Percentiles rank a stretch among this genome's conserved stretches.
phyloP scores from a whole-genome alignment of 2,888 invertebrate genomes.

The Nomada flava region DNA sequence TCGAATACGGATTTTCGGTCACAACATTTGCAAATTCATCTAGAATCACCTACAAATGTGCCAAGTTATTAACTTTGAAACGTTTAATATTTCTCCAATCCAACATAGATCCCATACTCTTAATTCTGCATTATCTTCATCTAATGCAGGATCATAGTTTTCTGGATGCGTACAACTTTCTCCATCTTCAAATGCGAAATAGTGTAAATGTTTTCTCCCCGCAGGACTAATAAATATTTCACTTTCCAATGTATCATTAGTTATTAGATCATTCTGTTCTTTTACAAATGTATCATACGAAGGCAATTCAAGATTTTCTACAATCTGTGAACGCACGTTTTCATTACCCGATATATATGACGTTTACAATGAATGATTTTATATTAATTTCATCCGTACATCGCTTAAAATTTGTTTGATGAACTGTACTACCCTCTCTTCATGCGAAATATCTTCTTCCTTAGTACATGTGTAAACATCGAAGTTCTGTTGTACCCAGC shows the following conservation, averaged over 20 bases:
- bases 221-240: slow-evolving; percentile 54
- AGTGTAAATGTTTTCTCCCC: too few relatives aligned
- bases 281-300: slow-evolving; percentile 48
- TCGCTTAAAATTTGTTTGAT: slow-evolving; percentile 65
- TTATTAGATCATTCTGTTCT: slow-evolving; percentile 52
- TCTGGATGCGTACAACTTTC: slow-evolving; percentile 44
- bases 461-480: slow-evolving; percentile 74
- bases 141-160: slow-evolving; percentile 6
- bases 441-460: slow-evolving; percentile 35
- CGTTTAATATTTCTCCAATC: neutral
- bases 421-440: slow-evolving; percentile 60
- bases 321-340: slow-evolving; percentile 39
- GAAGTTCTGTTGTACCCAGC: slow-evolving; percentile 78
- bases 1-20: slow-evolving; percentile 70
- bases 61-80: neutral
- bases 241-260: slow-evolving; percentile 60
- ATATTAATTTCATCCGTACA: slow-evolving; percentile 50
- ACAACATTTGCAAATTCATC: slow-evolving; percentile 75
- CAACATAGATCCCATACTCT: slow-evolving; percentile 21
- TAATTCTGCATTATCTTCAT: slow-evolving; percentile 46
- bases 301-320: slow-evolving; percentile 57
- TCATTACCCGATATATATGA: slow-evolving; percentile 7
- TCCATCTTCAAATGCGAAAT: slow-evolving; percentile 15
- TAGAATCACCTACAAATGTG: slow-evolving; percentile 70
- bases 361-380: neutral